Evolutionary conservation across 2,888 invertebrate genomes (phyloP).

Genomic region (Lochmaea crataegi): DNA sequence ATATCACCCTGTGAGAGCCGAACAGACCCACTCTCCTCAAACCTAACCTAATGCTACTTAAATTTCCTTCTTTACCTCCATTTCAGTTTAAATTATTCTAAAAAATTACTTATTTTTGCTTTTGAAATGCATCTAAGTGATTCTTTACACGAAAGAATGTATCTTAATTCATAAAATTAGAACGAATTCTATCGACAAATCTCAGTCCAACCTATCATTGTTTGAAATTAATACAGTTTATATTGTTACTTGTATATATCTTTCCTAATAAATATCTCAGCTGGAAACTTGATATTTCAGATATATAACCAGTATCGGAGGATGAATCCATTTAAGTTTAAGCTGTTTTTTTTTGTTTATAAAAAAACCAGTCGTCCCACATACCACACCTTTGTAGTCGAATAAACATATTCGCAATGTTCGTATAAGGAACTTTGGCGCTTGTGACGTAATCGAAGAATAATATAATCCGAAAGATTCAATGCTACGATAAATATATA

Average conservation of each 20-base stretch:
- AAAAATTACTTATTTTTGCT: no score
- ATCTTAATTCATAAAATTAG: no score
- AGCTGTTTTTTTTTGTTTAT: background rate
- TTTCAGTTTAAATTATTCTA: no score
- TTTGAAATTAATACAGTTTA: background rate
- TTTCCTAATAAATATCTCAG: background rate
- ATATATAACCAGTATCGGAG: background rate
- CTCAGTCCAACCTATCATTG: slow-evolving; percentile 1
- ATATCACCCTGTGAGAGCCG: no score
- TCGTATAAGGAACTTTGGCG: slow-evolving; percentile 26
- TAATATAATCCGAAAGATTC: background rate
- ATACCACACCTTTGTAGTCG: slow-evolving; percentile 12
- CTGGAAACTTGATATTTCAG: background rate
- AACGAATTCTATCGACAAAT: no score
- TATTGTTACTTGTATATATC: background rate
- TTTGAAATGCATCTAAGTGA: no score
- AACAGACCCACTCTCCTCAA: no score
- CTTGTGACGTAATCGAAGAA: slow-evolving; percentile 21
- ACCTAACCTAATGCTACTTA: no score
- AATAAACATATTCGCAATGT: slow-evolving; percentile 11
- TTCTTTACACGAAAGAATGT: no score
- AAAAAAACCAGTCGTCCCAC: slow-evolving; percentile 25
- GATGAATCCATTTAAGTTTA: background rate
- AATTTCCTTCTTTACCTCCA: no score
- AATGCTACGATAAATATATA: background rate